A percentile compares a stretch with the other conserved stretches of the same genome.
phyloP scores from a whole-genome alignment of 2,888 invertebrate genomes.

The Saturnia japonica region DNA sequence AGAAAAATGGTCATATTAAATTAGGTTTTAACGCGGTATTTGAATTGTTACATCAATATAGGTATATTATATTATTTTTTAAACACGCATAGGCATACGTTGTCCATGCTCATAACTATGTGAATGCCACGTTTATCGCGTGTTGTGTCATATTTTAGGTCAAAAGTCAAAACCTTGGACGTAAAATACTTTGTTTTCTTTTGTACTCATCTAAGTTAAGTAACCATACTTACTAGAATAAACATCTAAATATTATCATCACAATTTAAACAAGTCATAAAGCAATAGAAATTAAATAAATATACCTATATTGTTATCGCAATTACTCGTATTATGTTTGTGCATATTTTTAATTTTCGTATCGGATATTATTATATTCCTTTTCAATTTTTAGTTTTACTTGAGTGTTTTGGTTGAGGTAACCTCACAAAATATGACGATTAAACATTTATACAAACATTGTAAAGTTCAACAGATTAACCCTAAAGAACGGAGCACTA shows the following conservation, averaged over 20 bases:
- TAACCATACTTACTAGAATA: neutral
- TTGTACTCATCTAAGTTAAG: neutral
- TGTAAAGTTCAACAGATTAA: too few species aligned
- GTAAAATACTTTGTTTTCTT: neutral
- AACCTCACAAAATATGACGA: neutral
- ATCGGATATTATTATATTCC: neutral
- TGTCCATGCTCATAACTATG: neutral
- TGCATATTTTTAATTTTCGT: too few species aligned
- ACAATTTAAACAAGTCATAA: neutral
- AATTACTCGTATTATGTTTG: too few species aligned
- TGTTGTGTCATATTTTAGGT: neutral
- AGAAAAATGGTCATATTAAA: constrained; percentile 41
- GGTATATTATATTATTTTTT: neutral
- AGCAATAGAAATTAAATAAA: neutral
- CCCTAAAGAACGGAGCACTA: too few species aligned
- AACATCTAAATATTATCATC: neutral
- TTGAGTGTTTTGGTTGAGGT: neutral
- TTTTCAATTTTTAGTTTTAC: neutral
- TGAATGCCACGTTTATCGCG: neutral
- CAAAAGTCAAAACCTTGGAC: neutral
- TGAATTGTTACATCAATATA: neutral
- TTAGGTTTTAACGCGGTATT: constrained; percentile 32
- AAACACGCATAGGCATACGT: neutral
- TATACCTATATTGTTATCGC: neutral
- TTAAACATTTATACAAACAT: too few species aligned